Evolutionary conservation across 2,888 invertebrate genomes (phyloP).

Genomic region (Galerucella pusilla): DNA sequence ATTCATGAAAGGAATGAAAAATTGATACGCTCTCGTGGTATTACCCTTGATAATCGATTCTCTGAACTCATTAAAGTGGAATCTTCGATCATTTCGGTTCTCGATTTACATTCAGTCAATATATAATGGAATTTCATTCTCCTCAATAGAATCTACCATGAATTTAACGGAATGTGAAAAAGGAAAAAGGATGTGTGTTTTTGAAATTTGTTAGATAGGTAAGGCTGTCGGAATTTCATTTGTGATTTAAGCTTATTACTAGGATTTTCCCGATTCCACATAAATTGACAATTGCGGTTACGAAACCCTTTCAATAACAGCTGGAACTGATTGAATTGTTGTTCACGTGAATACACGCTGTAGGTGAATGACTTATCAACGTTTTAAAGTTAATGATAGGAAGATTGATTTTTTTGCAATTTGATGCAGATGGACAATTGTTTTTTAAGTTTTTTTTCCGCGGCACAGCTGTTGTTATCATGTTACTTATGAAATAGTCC

Average conservation of each 20-base stretch:
- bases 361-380: not conserved
- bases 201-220: not conserved
- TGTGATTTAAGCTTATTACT: not conserved
- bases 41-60: slow-evolving; percentile 30
- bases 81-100: slow-evolving; percentile 26
- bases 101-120: not conserved
- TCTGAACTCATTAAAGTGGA: slow-evolving; percentile 32
- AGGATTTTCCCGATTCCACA: not conserved
- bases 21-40: slow-evolving; percentile 23
- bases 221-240: not conserved
- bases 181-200: not conserved
- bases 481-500: too few relatives aligned
- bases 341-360: not conserved
- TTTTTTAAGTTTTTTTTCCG: too few relatives aligned
- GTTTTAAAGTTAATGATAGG: too few relatives aligned
- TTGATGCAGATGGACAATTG: too few relatives aligned
- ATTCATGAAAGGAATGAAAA: slow-evolving; percentile 21
- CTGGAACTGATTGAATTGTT: not conserved
- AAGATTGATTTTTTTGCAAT: too few relatives aligned
- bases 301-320: not conserved
- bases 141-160: not conserved
- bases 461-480: not conserved
- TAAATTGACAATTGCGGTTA: not conserved
- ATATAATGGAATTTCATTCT: slow-evolving; percentile 14
- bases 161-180: not conserved